Evolutionary conservation across 2,888 invertebrate species (phyloP).

Genomic region (Brachypalpus laphriformis): DNA sequence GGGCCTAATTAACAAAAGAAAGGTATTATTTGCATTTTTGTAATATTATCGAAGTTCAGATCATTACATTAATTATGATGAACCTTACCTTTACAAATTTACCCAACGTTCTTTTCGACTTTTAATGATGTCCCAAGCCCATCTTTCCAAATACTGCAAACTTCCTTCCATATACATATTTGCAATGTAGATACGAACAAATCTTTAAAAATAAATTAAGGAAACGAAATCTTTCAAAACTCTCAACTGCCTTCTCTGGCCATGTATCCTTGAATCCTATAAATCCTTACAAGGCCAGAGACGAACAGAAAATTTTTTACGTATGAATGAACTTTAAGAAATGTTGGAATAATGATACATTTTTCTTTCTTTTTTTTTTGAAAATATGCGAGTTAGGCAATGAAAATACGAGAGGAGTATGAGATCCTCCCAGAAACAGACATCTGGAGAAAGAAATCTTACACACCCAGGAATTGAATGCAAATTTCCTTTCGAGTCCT

Average conservation of each 20-base stretch:
- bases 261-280: neutral
- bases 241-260: neutral
- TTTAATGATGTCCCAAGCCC: neutral
- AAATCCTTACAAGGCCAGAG: neutral
- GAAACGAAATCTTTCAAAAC: neutral
- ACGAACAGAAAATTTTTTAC: neutral
- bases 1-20: no score
- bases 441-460: slow-evolving; percentile 7
- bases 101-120: no score
- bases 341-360: slow-evolving; percentile 28
- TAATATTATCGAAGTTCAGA: no score
- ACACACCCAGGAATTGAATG: slow-evolving; percentile 40
- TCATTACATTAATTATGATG: no score
- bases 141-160: neutral
- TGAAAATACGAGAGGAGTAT: neutral
- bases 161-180: neutral
- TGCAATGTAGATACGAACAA: neutral
- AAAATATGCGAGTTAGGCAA: neutral
- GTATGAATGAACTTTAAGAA: slow-evolving; percentile 21
- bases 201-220: neutral
- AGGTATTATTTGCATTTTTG: no score
- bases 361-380: neutral
- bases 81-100: no score
- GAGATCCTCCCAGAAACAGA: neutral
- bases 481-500: slow-evolving; percentile 36